Evolutionary conservation across 2,888 invertebrate species (phyloP).

Genomic region (Hipparchia sbordonii): DNA sequence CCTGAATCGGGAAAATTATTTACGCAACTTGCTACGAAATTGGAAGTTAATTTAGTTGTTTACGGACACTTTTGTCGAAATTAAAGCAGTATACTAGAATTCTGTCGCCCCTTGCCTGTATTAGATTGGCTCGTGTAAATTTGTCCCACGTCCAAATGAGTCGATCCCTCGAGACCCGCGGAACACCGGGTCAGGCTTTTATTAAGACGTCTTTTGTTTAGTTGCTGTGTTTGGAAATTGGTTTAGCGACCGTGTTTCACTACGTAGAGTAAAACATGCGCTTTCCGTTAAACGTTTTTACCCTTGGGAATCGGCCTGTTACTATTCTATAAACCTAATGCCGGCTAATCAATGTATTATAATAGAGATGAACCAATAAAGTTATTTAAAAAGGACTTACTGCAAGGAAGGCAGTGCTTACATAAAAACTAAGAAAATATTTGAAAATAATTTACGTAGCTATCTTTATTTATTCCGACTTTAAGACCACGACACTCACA

Average conservation of each 20-base stretch:
- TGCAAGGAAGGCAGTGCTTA: no score
- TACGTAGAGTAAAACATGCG: slow-evolving; percentile 14
- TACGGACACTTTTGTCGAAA: slow-evolving; percentile 38
- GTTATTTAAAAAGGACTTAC: neutral
- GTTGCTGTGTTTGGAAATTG: slow-evolving; percentile 33
- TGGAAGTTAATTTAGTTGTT: slow-evolving; percentile 46
- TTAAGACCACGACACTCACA: no score
- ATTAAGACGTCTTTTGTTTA: slow-evolving; percentile 50
- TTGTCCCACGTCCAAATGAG: slow-evolving; percentile 68
- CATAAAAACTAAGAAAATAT: no score
- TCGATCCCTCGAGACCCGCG: slow-evolving; percentile 60
- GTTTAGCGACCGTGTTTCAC: slow-evolving; percentile 33
- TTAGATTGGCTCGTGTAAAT: slow-evolving; percentile 74
- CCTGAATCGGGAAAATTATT: slow-evolving; percentile 4
- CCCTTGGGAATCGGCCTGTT: neutral
- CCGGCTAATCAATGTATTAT: neutral
- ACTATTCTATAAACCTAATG: neutral
- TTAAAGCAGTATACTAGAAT: slow-evolving; percentile 46
- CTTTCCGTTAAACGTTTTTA: neutral
- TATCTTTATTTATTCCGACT: no score
- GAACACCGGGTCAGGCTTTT: slow-evolving; percentile 53
- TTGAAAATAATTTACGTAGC: no score
- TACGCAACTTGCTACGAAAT: slow-evolving; percentile 27
- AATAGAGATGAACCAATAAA: neutral
- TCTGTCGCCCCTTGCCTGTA: slow-evolving; percentile 46